A percentile compares a stretch with the other conserved stretches of the same genome.
Evolutionary conservation across 2,888 invertebrate species (phyloP).

Genomic region (Drosophila nr. medialis): DNA sequence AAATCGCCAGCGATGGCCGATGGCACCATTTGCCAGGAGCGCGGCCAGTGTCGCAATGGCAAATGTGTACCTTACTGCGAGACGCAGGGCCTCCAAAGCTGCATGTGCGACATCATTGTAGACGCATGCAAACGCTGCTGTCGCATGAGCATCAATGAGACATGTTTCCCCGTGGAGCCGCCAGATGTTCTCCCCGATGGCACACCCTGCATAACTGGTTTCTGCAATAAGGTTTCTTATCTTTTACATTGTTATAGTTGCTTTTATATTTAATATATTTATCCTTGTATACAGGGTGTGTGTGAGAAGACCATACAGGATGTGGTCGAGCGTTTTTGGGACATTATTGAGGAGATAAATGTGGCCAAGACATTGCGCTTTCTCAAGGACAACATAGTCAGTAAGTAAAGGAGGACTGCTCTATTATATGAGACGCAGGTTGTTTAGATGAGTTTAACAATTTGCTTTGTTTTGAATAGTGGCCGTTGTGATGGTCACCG

Average conservation of each 20-base stretch:
- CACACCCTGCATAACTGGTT: conserved; percentile 98
- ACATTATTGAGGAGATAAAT: conserved; percentile 98
- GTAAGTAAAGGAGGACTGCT: conserved; percentile 85
- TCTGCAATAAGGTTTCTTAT: conserved; percentile 93
- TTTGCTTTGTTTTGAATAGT: conserved; percentile 59
- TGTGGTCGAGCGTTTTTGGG: conserved; percentile 98
- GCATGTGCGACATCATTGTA: conserved; percentile 97
- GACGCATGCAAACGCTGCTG: conserved; percentile 98
- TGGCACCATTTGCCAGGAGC: conserved; percentile 94
- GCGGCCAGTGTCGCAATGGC: conserved; percentile 95
- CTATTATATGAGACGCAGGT: neutral
- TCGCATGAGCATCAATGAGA: conserved; percentile 94
- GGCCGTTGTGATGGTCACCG: conserved; percentile 93
- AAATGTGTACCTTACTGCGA: conserved; percentile 97
- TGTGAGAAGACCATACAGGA: conserved; percentile 98
- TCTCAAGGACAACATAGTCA: conserved; percentile 96
- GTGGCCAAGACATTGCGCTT: conserved; percentile 96
- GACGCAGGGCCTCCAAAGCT: conserved; percentile 95
- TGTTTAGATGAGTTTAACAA: neutral
- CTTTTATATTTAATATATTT: neutral
- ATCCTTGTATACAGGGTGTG: conserved; percentile 88
- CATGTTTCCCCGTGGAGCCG: conserved; percentile 95
- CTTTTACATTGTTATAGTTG: neutral
- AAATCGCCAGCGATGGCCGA: conserved; percentile 90
- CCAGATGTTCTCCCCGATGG: conserved; percentile 96